Evolutionary conservation across 1,140 invertebrate species (phyloP), one percentile per base, ranked within the genome.

Genomic region (Drosophila miranda): DNA sequence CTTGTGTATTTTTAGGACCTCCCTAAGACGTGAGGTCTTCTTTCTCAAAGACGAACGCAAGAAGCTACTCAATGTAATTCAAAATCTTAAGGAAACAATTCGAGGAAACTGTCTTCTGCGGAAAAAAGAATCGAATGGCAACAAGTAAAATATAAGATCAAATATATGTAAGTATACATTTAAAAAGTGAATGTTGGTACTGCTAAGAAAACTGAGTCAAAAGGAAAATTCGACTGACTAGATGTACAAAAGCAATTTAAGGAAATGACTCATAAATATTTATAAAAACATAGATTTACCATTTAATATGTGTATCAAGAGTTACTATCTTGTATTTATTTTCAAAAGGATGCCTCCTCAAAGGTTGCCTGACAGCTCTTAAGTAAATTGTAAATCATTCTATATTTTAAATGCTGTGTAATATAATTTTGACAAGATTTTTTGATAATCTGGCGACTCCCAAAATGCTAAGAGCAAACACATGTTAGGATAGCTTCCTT

Each of bases 41-140:
- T 70, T 62, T 21, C 45, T 80, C 6, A 64, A 62, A 43, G 44
- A 64, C 19, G 77, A 79, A 14, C 63, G 56, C 30, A 52, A 66
- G 14, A 74, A 78, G 21, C 13, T 79, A 3, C 16, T 56, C 5
- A 42, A 57, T 6, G 57, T 78, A 66, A 51, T 75, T 2, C 9
- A 43, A 34, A 58, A 43, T 34, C 60, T 78, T 3, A 52, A 45
- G 11, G 8, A 43, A 30, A 63, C 16, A 7, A 14, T 78, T 13
- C 48, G n/a, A 4, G 34, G 11, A 16, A 69, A 23, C 13, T 6
- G 30, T 11, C 9, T 21, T 2, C 2, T 52, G 0, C 43, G 44
- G 3, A 23, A 7, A 28, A 42, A 56, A 4, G 23, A 38, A 0
- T 1, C 14, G 26, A 26, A 26, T 6, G 26, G 19, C 19, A 19